Evolutionary conservation across 2,113 vertebrate species (phyloP).

Genomic region (Oriolus oriolus): DNA sequence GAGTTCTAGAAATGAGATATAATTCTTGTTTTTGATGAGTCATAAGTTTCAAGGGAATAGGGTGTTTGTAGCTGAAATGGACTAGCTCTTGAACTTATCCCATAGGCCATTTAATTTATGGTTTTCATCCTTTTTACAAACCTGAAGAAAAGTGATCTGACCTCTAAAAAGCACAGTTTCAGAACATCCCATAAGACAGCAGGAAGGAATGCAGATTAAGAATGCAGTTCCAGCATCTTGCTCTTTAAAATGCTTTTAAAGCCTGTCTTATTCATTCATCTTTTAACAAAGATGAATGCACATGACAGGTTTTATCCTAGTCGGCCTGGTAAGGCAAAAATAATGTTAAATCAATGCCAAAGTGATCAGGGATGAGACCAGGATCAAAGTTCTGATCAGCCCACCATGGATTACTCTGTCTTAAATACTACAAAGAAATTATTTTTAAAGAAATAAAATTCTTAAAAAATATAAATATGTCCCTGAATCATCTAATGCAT

Average conservation of each 20-base stretch:
- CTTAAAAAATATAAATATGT: slow-evolving; percentile 1
- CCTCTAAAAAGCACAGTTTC: slow-evolving; percentile 73
- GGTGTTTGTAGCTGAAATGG: slow-evolving; percentile 17
- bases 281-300: slow-evolving; percentile 73
- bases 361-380: slow-evolving; percentile 56
- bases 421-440: slow-evolving; percentile 58
- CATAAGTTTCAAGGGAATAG: slow-evolving; percentile 22
- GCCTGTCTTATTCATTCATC: slow-evolving; percentile 68
- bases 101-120: slow-evolving; percentile 60
- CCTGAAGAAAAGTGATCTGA: slow-evolving; percentile 66
- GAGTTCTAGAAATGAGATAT: slow-evolving; percentile 7
- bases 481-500: slow-evolving; percentile 11
- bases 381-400: slow-evolving; percentile 63
- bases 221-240: slow-evolving; percentile 71
- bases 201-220: slow-evolving; percentile 69
- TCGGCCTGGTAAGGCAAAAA: slow-evolving; percentile 45
- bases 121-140: slow-evolving; percentile 53
- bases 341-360: slow-evolving; percentile 67
- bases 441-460: background rate
- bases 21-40: slow-evolving; percentile 57
- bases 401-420: background rate
- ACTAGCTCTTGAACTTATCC: slow-evolving; percentile 45
- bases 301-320: slow-evolving; percentile 51
- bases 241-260: slow-evolving; percentile 77
- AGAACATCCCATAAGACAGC: slow-evolving; percentile 66